Conservation (phyloP, 2,113 vertebrate genomes). For the Coryphaenoides rupestris region DNA sequence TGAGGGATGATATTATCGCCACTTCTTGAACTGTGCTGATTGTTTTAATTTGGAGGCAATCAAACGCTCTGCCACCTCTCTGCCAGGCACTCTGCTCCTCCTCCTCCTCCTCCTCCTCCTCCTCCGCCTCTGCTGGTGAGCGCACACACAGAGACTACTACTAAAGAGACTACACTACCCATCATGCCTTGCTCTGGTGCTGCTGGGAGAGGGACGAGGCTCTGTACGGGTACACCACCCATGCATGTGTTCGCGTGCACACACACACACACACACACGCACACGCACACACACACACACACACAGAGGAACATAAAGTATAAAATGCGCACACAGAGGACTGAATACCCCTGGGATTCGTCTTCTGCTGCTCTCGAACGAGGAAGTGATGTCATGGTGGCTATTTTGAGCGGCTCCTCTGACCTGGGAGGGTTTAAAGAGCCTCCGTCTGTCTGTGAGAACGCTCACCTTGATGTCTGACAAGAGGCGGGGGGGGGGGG, state of each 20-base stretch:
- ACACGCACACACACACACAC: constrained; percentile 29
- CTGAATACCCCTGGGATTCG: constrained; percentile 64
- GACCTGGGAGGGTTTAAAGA: constrained; percentile 71
- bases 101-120: constrained; percentile 44
- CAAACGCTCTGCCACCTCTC: constrained; percentile 53
- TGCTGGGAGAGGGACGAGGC: constrained; percentile 7
- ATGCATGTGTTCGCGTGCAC: constrained; percentile 27
- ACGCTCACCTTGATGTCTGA: constrained; percentile 28
- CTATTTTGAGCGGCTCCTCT: constrained; percentile 71
- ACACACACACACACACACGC: constrained; percentile 17
- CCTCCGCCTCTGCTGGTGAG: constrained; percentile 42
- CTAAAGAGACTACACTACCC: too few relatives aligned
- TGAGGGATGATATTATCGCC: constrained; percentile 58
- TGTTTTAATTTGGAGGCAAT: constrained; percentile 60
- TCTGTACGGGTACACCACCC: constrained; percentile 7
- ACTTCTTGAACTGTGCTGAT: constrained; percentile 49
- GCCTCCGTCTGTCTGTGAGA: constrained; percentile 45
- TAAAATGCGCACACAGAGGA: constrained; percentile 49
- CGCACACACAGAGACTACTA: constrained; percentile 28
- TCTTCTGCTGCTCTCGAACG: constrained; percentile 69
- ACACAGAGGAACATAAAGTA: constrained; percentile 49
- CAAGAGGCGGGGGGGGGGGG: neutral
- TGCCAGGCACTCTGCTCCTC: constrained; percentile 32
- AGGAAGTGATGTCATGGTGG: constrained; percentile 74
- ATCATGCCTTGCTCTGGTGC: too few relatives aligned